These are phyloP conservation scores for Garrulus glandarius DNA, from an alignment of 2,797 vertebrate genomes.

Conservation along the genomic window DNA sequence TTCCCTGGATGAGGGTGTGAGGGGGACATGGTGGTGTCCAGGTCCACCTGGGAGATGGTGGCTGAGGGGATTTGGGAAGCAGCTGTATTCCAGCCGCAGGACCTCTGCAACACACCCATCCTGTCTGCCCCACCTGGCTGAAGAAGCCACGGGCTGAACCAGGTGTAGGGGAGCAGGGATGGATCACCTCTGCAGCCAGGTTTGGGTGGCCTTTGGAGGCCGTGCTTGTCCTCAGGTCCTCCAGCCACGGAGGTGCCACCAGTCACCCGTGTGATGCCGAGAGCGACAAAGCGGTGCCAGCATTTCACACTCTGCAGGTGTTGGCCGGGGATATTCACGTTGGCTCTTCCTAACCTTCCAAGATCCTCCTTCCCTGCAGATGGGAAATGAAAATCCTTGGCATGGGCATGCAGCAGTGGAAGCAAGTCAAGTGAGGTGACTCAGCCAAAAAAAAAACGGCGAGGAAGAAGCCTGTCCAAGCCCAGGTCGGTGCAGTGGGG, in stretches of 20 bases:
- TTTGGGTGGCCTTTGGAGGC: neutral
- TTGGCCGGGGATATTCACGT: neutral
- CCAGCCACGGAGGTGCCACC: neutral
- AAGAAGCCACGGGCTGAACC: neutral
- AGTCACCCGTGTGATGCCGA: accelerated
- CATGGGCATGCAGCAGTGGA: neutral
- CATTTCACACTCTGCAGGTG: neutral
- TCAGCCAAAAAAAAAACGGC: neutral
- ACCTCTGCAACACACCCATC: accelerated
- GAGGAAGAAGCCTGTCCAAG: neutral
- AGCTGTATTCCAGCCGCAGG: neutral
- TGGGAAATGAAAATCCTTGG: constrained; percentile 54
- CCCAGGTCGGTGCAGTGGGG: neutral
- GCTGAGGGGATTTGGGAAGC: neutral
- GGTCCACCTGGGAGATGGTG: neutral
- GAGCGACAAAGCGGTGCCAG: neutral
- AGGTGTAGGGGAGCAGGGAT: accelerated
- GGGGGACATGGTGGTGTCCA: too few relatives aligned
- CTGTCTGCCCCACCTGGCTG: neutral
- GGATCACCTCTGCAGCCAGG: accelerated
- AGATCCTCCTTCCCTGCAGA: constrained; percentile 36
- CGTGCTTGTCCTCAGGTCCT: neutral
- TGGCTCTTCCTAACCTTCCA: constrained; percentile 13
- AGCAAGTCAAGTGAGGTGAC: neutral
- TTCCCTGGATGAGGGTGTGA: neutral